These are phyloP conservation scores for Zophobas morio DNA, from an alignment of 1,140 invertebrate genomes.

Conservation along the genomic window DNA sequence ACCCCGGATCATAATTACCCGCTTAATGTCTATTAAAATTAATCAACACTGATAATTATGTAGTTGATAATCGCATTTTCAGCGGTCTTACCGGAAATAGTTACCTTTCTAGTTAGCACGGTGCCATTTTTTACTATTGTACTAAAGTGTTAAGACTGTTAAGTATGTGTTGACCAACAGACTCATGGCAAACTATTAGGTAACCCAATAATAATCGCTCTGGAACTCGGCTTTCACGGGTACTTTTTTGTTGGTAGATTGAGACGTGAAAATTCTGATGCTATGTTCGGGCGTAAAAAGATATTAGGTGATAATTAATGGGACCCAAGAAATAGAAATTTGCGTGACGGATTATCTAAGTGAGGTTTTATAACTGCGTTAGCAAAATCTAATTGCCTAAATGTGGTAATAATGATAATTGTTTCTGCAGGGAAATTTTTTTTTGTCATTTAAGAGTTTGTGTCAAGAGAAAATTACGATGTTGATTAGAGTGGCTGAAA, in stretches of 20 bases:
- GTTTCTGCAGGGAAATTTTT: too few species aligned
- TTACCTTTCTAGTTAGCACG: neutral
- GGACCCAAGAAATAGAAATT: neutral
- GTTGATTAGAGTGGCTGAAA: too few species aligned
- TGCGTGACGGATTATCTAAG: neutral
- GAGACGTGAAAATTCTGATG: neutral
- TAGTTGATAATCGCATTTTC: neutral
- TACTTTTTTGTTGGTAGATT: neutral
- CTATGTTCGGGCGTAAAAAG: neutral
- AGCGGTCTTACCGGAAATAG: neutral
- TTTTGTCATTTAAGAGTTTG: too few species aligned
- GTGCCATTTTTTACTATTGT: neutral
- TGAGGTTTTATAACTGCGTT: too few species aligned
- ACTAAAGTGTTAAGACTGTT: neutral
- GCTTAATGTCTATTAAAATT: neutral
- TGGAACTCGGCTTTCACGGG: neutral
- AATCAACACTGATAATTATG: neutral
- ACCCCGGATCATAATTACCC: too few species aligned
- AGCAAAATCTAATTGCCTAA: too few species aligned
- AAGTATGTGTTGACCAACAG: neutral
- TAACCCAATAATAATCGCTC: neutral
- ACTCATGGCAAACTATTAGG: neutral
- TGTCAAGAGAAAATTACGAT: too few species aligned
- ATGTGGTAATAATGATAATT: too few species aligned
- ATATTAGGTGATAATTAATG: neutral